Percentiles rank a stretch among this genome's conserved stretches.
phyloP scores from a whole-genome alignment of 1,140 invertebrate species.

The Drosophila insularis region DNA sequence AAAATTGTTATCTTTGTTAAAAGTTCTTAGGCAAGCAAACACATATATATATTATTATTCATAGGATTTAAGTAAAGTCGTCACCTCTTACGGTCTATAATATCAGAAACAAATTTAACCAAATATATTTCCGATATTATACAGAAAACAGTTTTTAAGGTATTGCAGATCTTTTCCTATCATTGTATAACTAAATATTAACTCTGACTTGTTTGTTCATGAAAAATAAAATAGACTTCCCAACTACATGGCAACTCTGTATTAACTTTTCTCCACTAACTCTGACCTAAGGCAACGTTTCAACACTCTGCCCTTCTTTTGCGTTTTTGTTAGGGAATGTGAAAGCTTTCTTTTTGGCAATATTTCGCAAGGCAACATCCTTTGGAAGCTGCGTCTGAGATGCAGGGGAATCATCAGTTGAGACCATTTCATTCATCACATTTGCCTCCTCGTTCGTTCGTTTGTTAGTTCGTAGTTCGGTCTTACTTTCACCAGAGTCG shows the following conservation, averaged over 20 bases:
- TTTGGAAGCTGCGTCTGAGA: conserved; percentile 3
- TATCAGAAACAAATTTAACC: too few species aligned
- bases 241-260: conserved; percentile 44
- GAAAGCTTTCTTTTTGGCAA: conserved; percentile 26
- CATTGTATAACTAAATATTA: too few species aligned
- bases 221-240: not conserved
- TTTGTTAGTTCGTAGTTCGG: conserved; percentile 4
- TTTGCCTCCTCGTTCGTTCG: conserved; percentile 9
- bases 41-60: too few species aligned
- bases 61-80: too few species aligned
- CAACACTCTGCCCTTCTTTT: conserved; percentile 25
- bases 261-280: conserved; percentile 22
- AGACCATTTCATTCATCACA: conserved; percentile 55
- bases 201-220: too few species aligned
- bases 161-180: too few species aligned
- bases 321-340: conserved; percentile 15
- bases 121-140: too few species aligned
- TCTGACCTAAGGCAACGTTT: conserved; percentile 68
- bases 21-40: too few species aligned
- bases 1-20: too few species aligned
- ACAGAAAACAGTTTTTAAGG: too few species aligned
- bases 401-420: not conserved
- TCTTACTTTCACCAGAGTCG: not conserved
- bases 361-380: conserved; percentile 52
- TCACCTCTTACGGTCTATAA: too few species aligned